Evolutionary conservation across 64 coral and sea anemone species (phyloP), one percentile per base, ranked within the genome.

Genomic region (Pachyseris speciosa): DNA sequence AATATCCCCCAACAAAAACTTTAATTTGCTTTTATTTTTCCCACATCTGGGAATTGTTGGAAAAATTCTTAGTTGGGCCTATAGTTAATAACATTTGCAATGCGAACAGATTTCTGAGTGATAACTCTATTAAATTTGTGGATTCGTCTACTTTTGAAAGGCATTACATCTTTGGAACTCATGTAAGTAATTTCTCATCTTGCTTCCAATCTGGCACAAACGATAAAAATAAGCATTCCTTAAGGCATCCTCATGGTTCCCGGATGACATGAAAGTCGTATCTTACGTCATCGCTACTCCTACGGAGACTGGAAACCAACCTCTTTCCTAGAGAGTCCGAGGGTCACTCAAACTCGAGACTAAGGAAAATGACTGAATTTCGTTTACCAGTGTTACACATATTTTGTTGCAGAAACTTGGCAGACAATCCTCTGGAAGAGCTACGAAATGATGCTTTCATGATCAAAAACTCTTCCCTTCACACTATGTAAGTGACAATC

Each of bases 31-130:
- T n/a, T n/a, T n/a, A n/a, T n/a, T n/a, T n/a, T n/a, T n/a, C n/a
- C n/a, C n/a, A n/a, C n/a, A n/a, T n/a, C n/a, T n/a, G n/a, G n/a
- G n/a, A n/a, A n/a, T n/a, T n/a, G n/a, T n/a, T n/a, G n/a, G n/a
- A n/a, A n/a, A n/a, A n/a, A n/a, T n/a, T n/a, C n/a, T n/a, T n/a
- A n/a, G n/a, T 15, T 49, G 7, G 47, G 47, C 47, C 7, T 9
- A 49, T 1, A 49, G 47, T 7, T 49, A 15, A 49, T n/a, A 49
- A 49, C 47, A 49, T 49, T 49, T 49, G 22, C 15, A 57, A 58
- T 33, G 57, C 49, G 12, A n/a, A 58, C 75, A 79, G 75, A 50
- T 79, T 58, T 57, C 20, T 79, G 19, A 53, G 47, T n/a, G 49
- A 58, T 9, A 79, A 79, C 7, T 13, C 22, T 7, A 79, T 79